Base-by-base conservation (phyloP, 2,113 vertebrate genomes). In the Trichomycterus rosablanca region DNA sequence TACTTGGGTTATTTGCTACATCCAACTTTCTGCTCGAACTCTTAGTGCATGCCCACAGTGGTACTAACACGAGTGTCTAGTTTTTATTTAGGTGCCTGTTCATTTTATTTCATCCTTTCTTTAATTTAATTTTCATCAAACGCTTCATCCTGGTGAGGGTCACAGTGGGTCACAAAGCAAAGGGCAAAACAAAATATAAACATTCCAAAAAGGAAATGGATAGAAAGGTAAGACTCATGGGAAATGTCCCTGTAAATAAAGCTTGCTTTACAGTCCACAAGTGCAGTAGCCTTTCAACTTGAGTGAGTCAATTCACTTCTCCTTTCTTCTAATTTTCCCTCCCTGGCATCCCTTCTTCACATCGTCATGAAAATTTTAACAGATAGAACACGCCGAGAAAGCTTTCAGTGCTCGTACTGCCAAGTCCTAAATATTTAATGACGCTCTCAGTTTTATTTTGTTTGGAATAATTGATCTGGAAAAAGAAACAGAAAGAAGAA, bases 101-200 rank as follows among this genome's bases (percentile, higher is more conserved):
- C n/a, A n/a, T n/a, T n/a, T n/a, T n/a, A n/a, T n/a, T n/a, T n/a
- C n/a, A n/a, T n/a, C n/a, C n/a, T n/a, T n/a, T n/a, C n/a, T n/a
- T n/a, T n/a, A n/a, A n/a, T n/a, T n/a, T n/a, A n/a, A n/a, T n/a
- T n/a, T n/a, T n/a, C n/a, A n/a, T n/a, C n/a, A n/a, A n/a, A n/a
- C n/a, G n/a, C n/a, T n/a, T n/a, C n/a, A n/a, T n/a, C n/a, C n/a
- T n/a, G n/a, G n/a, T n/a, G n/a, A n/a, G n/a, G n/a, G n/a, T n/a
- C n/a, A n/a, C n/a, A n/a, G n/a, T n/a, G n/a, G n/a, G n/a, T n/a
- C n/a, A n/a, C n/a, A n/a, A n/a, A n/a, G n/a, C n/a, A n/a, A n/a
- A n/a, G n/a, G n/a, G n/a, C n/a, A n/a, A 51, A 51, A 51, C 49
- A 51, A 51, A 51, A 51, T 51, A 18, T 32, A 51, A 51, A 51